These are phyloP conservation scores for Drosophila kohkoa DNA, from an alignment of 1,140 invertebrate genomes.

Conservation along the genomic window DNA sequence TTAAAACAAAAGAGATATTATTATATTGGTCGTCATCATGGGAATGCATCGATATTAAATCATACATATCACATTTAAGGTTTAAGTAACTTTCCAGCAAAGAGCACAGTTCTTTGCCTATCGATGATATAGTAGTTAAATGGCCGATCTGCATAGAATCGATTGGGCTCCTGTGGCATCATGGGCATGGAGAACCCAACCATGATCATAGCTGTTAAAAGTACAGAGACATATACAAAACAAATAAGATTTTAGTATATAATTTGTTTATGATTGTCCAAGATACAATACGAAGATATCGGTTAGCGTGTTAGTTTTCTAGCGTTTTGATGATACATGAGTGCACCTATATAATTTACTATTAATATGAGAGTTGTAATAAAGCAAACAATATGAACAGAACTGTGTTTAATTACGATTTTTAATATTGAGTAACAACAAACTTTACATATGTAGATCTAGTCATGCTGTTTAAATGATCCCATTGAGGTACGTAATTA, in stretches of 20 bases:
- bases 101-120: conserved; percentile 32
- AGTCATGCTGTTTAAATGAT: no score
- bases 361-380: no score
- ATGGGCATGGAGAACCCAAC: conserved; percentile 48
- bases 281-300: no score
- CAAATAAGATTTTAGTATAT: conserved; percentile 24
- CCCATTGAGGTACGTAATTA: no score
- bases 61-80: conserved; percentile 2
- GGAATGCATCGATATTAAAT: not conserved
- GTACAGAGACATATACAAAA: conserved; percentile 35
- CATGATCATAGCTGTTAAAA: conserved; percentile 43
- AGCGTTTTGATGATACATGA: no score
- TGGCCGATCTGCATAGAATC: conserved; percentile 56
- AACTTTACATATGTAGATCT: no score
- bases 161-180: conserved; percentile 31
- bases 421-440: no score
- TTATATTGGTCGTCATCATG: not conserved
- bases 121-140: conserved; percentile 54
- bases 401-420: no score
- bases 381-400: no score
- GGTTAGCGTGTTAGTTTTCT: no score
- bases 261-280: not conserved
- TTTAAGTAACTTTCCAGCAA: conserved; percentile 45
- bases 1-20: no score
- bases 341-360: no score